Percentiles rank a stretch among this genome's conserved stretches.
phyloP scores from a whole-genome alignment of 1,140 invertebrate genomes.

The Scylla paramamosain region DNA sequence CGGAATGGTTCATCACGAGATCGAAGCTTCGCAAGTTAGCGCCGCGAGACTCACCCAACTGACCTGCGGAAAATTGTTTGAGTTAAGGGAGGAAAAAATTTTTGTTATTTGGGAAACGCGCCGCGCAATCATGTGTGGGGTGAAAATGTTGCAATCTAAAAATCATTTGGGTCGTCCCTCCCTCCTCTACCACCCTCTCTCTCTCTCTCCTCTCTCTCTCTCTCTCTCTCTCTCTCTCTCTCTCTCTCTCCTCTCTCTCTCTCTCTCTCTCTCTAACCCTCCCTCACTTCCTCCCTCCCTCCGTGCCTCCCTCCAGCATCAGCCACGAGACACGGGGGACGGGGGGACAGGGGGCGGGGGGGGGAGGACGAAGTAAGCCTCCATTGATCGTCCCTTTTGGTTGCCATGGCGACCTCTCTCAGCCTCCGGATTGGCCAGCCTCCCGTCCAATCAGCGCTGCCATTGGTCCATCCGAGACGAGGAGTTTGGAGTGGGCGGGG shows the following conservation, averaged over 20 bases:
- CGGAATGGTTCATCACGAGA: slow-evolving; percentile 1
- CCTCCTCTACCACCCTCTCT: neutral
- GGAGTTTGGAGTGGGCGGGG: slow-evolving; percentile 70
- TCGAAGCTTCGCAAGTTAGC: slow-evolving; percentile 18
- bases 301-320: neutral
- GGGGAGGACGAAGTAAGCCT: slow-evolving; percentile 46
- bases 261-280: no score
- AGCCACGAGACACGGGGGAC: slow-evolving; percentile 39
- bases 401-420: slow-evolving; percentile 74
- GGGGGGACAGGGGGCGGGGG: neutral
- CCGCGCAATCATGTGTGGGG: slow-evolving; percentile 62
- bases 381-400: slow-evolving; percentile 76
- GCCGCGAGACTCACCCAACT: slow-evolving; percentile 19
- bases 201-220: neutral
- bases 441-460: slow-evolving; percentile 55
- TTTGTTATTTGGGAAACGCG: slow-evolving; percentile 56
- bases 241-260: neutral
- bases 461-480: slow-evolving; percentile 66
- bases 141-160: slow-evolving; percentile 72
- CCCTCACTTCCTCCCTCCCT: neutral
- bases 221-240: neutral
- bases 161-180: slow-evolving; percentile 63
- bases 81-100: slow-evolving; percentile 35
- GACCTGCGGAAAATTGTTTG: slow-evolving; percentile 57
- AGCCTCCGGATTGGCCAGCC: slow-evolving; percentile 68